These are phyloP conservation scores for Drosophila phalerata DNA, from an alignment of 2,888 invertebrate genomes.

Conservation along the genomic window DNA sequence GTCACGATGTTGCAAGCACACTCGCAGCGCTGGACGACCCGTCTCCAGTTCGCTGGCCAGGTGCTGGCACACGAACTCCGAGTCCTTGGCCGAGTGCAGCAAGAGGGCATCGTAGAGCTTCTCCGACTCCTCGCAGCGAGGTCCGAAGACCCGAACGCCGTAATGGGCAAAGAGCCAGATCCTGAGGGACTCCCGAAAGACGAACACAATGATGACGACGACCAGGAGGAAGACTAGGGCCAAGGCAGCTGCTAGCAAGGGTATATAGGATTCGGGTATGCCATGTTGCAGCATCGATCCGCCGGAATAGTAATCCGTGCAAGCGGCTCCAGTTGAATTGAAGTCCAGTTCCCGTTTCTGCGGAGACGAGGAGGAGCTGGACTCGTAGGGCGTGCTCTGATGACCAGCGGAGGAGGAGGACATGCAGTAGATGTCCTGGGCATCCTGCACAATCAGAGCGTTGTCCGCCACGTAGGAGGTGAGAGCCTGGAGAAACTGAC, in stretches of 20 bases:
- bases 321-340: constrained; percentile 91
- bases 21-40: constrained; percentile 90
- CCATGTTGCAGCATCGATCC: constrained; percentile 92
- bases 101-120: constrained; percentile 97
- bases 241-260: constrained; percentile 92
- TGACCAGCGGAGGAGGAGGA: constrained; percentile 82
- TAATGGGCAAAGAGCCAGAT: constrained; percentile 95
- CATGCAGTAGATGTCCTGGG: constrained; percentile 93
- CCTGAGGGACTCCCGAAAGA: constrained; percentile 93
- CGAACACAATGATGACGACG: constrained; percentile 91
- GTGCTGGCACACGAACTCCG: constrained; percentile 94
- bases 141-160: constrained; percentile 92
- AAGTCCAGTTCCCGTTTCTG: constrained; percentile 91
- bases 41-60: constrained; percentile 94
- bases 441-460: constrained; percentile 92
- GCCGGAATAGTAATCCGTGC: constrained; percentile 94
- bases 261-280: constrained; percentile 92
- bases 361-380: constrained; percentile 76
- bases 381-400: constrained; percentile 41
- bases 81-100: constrained; percentile 96
- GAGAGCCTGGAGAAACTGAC: constrained; percentile 94
- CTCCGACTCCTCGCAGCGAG: constrained; percentile 92
- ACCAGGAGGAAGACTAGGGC: constrained; percentile 92
- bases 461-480: constrained; percentile 94
- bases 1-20: constrained; percentile 96